Percentiles rank a stretch among this genome's conserved stretches.
Evolutionary conservation across 1,140 invertebrate species (phyloP).

Genomic region (Drosophila triauraria): DNA sequence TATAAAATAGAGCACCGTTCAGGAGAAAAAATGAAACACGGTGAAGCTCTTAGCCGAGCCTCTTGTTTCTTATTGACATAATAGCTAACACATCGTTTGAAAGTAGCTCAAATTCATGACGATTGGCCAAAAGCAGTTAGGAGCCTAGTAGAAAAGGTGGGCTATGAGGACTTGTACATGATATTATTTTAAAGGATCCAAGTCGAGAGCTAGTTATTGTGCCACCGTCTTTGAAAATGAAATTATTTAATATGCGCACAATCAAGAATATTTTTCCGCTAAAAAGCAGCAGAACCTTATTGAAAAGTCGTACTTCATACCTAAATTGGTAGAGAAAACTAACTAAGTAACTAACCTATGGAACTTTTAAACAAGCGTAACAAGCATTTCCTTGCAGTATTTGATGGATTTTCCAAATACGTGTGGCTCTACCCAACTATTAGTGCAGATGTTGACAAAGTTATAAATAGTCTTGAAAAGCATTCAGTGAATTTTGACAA

Average conservation of each 20-base stretch:
- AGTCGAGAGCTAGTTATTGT: background rate
- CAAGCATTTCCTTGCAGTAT: slow-evolving; percentile 79
- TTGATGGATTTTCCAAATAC: slow-evolving; percentile 44
- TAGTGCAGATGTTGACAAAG: too few relatives aligned
- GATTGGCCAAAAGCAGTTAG: slow-evolving; percentile 5
- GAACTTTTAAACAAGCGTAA: slow-evolving; percentile 79
- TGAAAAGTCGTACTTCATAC: slow-evolving; percentile 14
- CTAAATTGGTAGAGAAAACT: slow-evolving; percentile 12
- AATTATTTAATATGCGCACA: slow-evolving; percentile 13
- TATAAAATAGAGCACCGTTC: slow-evolving; percentile 40
- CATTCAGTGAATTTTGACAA: slow-evolving; percentile 26
- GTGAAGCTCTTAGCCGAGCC: slow-evolving; percentile 40
- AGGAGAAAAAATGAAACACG: slow-evolving; percentile 36
- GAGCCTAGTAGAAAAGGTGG: slow-evolving; percentile 4
- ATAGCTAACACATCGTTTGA: background rate
- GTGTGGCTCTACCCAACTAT: background rate
- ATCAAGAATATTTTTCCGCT: slow-evolving; percentile 8
- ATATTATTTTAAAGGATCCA: slow-evolving; percentile 1
- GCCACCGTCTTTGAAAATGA: slow-evolving; percentile 1
- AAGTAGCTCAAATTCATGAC: slow-evolving; percentile 16
- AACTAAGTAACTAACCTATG: slow-evolving; percentile 48
- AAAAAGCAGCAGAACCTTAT: slow-evolving; percentile 14
- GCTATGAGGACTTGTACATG: background rate
- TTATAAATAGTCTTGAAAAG: background rate
- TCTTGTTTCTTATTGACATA: slow-evolving; percentile 14